Conservation (phyloP, 2,113 vertebrate genomes). For the Macaca mulatta region DNA sequence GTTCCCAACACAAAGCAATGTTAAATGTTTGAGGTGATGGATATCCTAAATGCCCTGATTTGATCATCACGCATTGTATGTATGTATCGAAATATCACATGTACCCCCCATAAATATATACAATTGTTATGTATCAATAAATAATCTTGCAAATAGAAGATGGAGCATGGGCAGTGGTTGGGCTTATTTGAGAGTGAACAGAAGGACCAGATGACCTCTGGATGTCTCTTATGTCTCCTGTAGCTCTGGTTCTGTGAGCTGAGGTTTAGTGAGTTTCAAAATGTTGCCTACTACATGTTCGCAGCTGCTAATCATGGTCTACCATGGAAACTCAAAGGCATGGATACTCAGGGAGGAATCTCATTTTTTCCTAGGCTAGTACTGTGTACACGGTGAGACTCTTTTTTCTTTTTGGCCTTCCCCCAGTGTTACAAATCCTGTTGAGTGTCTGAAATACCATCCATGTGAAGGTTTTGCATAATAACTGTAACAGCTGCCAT, state of each 20-base stretch:
- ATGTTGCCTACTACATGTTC: neutral
- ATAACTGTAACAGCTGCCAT: neutral
- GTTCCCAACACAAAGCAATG: neutral
- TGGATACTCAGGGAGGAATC: neutral
- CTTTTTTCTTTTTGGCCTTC: neutral
- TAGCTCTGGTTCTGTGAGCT: neutral
- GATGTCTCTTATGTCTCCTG: neutral
- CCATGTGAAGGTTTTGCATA: neutral
- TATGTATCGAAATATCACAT: neutral
- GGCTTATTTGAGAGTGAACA: neutral
- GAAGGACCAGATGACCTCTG: neutral
- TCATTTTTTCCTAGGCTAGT: neutral
- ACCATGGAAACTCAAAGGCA: neutral
- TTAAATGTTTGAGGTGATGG: neutral
- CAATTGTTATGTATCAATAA: neutral
- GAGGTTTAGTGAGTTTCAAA: neutral
- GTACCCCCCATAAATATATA: neutral
- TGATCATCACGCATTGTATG: neutral
- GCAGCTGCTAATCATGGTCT: neutral
- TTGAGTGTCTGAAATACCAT: neutral
- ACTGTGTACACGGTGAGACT: neutral
- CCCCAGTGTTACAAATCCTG: neutral
- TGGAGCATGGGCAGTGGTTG: accelerated
- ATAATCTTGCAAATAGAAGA: neutral
- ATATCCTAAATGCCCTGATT: neutral